Evolutionary conservation across 2,888 invertebrate genomes (phyloP).

Genomic region (Limnephilus lunatus): DNA sequence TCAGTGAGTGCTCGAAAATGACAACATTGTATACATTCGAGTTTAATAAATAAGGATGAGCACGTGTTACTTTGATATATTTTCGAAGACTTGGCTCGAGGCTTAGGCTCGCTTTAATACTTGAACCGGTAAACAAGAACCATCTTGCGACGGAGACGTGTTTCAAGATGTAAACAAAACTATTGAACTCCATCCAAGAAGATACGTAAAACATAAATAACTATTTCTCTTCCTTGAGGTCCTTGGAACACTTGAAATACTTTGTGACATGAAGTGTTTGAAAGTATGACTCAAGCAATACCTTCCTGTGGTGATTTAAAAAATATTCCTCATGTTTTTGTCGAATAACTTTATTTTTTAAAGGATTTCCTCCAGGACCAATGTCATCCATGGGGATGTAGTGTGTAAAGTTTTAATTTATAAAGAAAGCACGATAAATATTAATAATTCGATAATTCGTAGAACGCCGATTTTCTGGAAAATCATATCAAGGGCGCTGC

Average conservation of each 20-base stretch:
- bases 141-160: background rate
- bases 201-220: background rate
- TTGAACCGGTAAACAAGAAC: background rate
- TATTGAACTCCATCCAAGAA: background rate
- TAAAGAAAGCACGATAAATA: too few relatives aligned
- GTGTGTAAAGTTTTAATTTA: too few relatives aligned
- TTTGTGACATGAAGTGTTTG: background rate
- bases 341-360: too few relatives aligned
- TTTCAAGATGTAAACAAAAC: constrained; percentile 13
- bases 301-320: too few relatives aligned
- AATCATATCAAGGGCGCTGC: too few relatives aligned
- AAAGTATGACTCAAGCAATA: background rate
- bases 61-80: constrained; percentile 2
- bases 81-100: background rate
- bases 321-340: too few relatives aligned
- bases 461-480: too few relatives aligned
- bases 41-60: background rate
- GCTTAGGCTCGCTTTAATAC: background rate
- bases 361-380: too few relatives aligned
- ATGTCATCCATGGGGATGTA: too few relatives aligned
- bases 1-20: background rate
- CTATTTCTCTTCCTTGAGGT: background rate
- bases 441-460: too few relatives aligned
- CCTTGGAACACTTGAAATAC: background rate
- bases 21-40: background rate